These are phyloP conservation scores for Arctopsyche grandis DNA, from an alignment of 1,140 invertebrate species.

Conservation along the genomic window DNA sequence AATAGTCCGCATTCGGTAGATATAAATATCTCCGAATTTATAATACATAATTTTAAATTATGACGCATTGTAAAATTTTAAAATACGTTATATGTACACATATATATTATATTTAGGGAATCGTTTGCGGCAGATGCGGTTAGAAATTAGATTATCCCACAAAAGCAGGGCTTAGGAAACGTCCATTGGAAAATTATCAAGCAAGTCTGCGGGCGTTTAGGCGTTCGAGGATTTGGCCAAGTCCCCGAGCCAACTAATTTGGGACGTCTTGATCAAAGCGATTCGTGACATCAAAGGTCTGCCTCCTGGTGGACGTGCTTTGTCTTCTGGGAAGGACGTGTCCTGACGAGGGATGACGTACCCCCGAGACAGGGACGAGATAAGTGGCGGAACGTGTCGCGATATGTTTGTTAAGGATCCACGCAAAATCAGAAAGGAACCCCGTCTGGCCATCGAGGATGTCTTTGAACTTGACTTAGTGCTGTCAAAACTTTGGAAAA, in stretches of 20 bases:
- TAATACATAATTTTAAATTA: too few relatives aligned
- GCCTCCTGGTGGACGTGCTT: neutral
- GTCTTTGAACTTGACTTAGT: too few relatives aligned
- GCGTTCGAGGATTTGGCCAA: neutral
- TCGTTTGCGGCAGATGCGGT: neutral
- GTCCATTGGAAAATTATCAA: neutral
- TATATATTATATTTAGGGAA: too few relatives aligned
- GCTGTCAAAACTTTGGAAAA: too few relatives aligned
- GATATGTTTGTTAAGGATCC: constrained; percentile 6
- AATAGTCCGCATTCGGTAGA: too few relatives aligned
- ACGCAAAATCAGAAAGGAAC: too few relatives aligned
- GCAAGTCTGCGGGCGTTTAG: neutral
- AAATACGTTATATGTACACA: too few relatives aligned
- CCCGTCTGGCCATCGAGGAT: too few relatives aligned
- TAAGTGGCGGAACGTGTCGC: constrained; percentile 9
- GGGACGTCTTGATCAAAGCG: constrained; percentile 13
- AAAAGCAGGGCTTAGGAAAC: neutral
- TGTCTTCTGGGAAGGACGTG: neutral
- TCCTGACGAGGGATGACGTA: constrained; percentile 2
- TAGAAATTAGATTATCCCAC: neutral
- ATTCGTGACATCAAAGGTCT: constrained; percentile 24
- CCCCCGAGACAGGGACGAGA: neutral
- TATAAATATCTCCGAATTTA: too few relatives aligned
- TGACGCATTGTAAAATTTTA: too few relatives aligned
- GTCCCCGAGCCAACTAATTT: constrained; percentile 2